Evolutionary conservation across 2,797 vertebrate species (phyloP).

Genomic region (Monodelphis domestica): DNA sequence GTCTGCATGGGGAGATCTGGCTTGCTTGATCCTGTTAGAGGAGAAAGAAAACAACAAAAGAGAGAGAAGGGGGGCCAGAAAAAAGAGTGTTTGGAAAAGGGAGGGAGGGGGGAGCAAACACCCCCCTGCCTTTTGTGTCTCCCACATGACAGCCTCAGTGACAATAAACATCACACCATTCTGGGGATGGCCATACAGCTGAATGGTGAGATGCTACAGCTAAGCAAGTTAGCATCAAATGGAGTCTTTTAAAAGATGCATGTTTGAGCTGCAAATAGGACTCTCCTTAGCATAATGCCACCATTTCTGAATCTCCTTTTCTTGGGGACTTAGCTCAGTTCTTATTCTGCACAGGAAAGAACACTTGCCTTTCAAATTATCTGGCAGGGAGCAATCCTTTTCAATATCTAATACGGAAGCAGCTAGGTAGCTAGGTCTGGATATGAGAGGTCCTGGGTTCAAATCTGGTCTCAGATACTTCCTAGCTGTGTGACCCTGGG

Average conservation of each 20-base stretch:
- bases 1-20: slow-evolving; percentile 51
- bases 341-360: not conserved
- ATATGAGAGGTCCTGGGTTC: not conserved
- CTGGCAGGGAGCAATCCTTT: not conserved
- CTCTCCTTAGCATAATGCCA: not conserved
- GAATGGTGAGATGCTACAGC: too few species aligned
- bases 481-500: not conserved
- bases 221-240: not conserved
- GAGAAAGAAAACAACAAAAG: not conserved
- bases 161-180: not conserved
- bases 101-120: slow-evolving; percentile 13
- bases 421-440: not conserved
- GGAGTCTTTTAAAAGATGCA: not conserved
- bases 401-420: not conserved
- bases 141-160: slow-evolving; percentile 4
- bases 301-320: not conserved
- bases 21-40: slow-evolving; percentile 35
- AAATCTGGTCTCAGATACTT: not conserved
- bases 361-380: not conserved
- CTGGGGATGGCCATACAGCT: not conserved
- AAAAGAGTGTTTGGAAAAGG: not conserved
- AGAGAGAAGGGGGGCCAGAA: not conserved
- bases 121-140: not conserved
- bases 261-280: not conserved
- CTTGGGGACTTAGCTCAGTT: not conserved